Conservation (phyloP, 2,888 invertebrate species). For the Noctua janthe region DNA sequence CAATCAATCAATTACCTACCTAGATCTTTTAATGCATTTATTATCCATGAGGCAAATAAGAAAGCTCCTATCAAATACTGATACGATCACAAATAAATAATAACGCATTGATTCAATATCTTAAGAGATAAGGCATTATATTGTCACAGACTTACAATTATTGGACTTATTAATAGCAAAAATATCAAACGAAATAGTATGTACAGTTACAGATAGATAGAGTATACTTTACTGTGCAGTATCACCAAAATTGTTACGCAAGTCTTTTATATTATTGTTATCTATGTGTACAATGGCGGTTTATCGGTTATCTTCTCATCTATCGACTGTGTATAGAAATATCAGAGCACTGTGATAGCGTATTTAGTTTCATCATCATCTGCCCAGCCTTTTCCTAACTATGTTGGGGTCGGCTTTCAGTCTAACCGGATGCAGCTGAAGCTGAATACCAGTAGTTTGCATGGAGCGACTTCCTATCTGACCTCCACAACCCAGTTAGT, state of each 20-base stretch:
- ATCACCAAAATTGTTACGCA: not conserved
- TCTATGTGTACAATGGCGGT: not conserved
- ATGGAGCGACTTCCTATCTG: not conserved
- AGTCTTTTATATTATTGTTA: not conserved
- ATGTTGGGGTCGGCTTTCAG: not conserved
- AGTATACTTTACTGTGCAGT: not conserved
- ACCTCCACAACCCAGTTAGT: not conserved
- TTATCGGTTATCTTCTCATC: not conserved
- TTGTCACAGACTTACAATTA: not conserved
- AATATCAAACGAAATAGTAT: not conserved
- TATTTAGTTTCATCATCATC: not conserved
- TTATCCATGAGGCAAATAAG: not conserved
- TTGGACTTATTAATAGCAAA: not conserved
- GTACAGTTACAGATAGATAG: not conserved
- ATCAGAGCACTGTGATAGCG: not conserved
- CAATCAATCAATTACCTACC: constrained; percentile 14
- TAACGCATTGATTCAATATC: constrained; percentile 36
- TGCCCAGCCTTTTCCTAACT: not conserved
- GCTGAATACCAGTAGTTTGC: not conserved
- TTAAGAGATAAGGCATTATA: constrained; percentile 9
- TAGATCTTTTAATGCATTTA: constrained; percentile 22
- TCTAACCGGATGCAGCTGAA: not conserved
- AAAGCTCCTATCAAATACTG: not conserved
- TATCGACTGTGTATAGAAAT: not conserved
- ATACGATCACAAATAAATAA: constrained; percentile 13